Evolutionary conservation across 2,888 invertebrate genomes (phyloP).

Genomic region (Schizotus pectinicornis): DNA sequence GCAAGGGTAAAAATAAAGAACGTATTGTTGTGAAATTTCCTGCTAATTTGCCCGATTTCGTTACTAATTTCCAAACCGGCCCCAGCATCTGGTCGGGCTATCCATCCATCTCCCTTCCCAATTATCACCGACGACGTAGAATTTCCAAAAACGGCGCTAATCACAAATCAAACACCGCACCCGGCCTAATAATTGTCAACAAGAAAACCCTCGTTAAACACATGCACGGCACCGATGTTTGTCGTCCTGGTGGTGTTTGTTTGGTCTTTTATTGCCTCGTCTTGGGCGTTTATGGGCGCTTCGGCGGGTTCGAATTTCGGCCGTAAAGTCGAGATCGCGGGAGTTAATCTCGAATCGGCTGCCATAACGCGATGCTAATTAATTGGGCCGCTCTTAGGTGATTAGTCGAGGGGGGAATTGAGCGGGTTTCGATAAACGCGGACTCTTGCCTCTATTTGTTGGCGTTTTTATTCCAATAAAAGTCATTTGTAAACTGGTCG

Average conservation of each 20-base stretch:
- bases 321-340: conserved; percentile 2
- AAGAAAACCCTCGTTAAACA: conserved; percentile 29
- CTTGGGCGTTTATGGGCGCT: not conserved
- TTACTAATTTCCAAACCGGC: not conserved
- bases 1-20: conserved; percentile 33
- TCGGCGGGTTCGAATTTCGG: conserved; percentile 4
- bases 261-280: conserved; percentile 29
- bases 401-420: not conserved
- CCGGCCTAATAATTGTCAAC: conserved; percentile 26
- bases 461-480: conserved; percentile 30
- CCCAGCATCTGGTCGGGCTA: not conserved
- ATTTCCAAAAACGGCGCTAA: conserved; percentile 34
- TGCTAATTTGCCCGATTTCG: conserved; percentile 34
- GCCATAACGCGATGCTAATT: not conserved
- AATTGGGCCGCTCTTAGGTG: not conserved
- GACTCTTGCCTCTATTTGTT: conserved; percentile 31
- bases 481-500: conserved; percentile 37
- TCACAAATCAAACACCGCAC: conserved; percentile 22
- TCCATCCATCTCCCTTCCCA: too few relatives aligned
- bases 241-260: conserved; percentile 29
- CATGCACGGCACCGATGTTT: not conserved
- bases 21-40: conserved; percentile 42
- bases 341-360: conserved; percentile 7
- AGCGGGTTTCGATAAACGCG: conserved; percentile 23
- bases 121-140: not conserved